Percentiles rank a stretch among this genome's conserved stretches.
Evolutionary conservation across 2,797 vertebrate genomes (phyloP).

Genomic region (Sebastes paucispinis): DNA sequence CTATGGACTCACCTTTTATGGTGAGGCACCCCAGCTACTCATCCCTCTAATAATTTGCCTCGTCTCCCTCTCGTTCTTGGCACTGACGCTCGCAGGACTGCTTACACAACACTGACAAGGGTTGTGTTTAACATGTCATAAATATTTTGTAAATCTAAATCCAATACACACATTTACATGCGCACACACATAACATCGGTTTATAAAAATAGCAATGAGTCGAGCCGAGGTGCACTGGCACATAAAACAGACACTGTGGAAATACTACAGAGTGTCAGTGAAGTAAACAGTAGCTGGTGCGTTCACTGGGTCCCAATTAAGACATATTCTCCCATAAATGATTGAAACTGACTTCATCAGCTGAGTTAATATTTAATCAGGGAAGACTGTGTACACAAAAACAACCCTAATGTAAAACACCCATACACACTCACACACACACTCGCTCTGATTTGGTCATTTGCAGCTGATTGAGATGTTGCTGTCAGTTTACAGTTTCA

Average conservation of each 20-base stretch:
- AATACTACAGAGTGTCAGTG: constrained; percentile 18
- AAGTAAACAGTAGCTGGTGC: constrained; percentile 16
- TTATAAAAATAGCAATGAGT: constrained; percentile 46
- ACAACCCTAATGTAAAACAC: constrained; percentile 52
- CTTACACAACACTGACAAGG: constrained; percentile 62
- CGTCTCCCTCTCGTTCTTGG: constrained; percentile 51
- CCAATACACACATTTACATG: constrained; percentile 44
- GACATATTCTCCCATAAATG: constrained; percentile 79
- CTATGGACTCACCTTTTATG: constrained; percentile 75
- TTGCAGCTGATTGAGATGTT: constrained; percentile 58
- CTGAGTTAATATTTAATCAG: constrained; percentile 77
- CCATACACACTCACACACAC: constrained; percentile 9
- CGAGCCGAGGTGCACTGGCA: constrained; percentile 15
- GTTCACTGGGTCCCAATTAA: constrained; percentile 12
- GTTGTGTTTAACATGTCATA: constrained; percentile 63
- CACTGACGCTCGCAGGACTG: constrained; percentile 43
- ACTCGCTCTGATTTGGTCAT: constrained; percentile 59
- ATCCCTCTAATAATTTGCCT: constrained; percentile 49
- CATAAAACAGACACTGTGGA: constrained; percentile 47
- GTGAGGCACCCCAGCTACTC: constrained; percentile 66
- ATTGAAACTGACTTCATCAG: constrained; percentile 71
- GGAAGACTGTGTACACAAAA: constrained; percentile 58
- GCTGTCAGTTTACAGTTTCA: constrained; percentile 32
- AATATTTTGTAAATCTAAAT: constrained; percentile 67
- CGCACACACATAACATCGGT: neutral